Evolutionary conservation across 1,140 invertebrate genomes (phyloP).

Genomic region (Luehdorfia chinensis): DNA sequence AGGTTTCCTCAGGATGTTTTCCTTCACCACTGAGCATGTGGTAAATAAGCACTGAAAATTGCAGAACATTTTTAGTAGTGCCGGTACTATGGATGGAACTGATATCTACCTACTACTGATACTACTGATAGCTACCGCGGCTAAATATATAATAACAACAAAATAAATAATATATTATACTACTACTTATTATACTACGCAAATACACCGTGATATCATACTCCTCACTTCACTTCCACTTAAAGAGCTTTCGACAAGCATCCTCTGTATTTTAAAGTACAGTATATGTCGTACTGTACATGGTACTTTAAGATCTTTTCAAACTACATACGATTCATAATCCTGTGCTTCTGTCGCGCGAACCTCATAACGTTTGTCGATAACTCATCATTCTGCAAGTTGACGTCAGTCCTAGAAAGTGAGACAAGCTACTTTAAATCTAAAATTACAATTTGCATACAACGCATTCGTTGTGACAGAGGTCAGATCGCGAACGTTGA

Average conservation of each 20-base stretch:
- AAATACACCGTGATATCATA: constrained; percentile 8
- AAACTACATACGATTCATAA: constrained; percentile 14
- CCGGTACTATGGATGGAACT: too few relatives aligned
- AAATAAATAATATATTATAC: too few relatives aligned
- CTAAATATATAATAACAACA: too few relatives aligned
- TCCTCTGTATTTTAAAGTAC: not conserved
- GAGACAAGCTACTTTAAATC: constrained; percentile 26
- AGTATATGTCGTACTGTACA: not conserved
- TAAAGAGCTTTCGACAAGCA: constrained; percentile 12
- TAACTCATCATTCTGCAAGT: constrained; percentile 12
- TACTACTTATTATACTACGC: constrained; percentile 1
- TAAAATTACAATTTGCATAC: constrained; percentile 37
- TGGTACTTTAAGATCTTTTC: not conserved
- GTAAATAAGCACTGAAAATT: too few relatives aligned
- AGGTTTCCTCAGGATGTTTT: too few relatives aligned
- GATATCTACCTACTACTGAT: too few relatives aligned
- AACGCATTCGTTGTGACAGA: constrained; percentile 30
- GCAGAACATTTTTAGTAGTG: too few relatives aligned
- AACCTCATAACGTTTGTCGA: constrained; percentile 4
- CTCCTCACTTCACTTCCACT: constrained; percentile 12
- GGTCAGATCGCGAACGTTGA: constrained; percentile 36
- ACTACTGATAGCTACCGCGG: too few relatives aligned
- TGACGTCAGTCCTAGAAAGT: constrained; percentile 34
- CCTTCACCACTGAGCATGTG: too few relatives aligned
- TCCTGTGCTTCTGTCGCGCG: not conserved